phyloP scores from a whole-genome alignment of 2,113 vertebrate genomes.

The Aramus guarauna region DNA sequence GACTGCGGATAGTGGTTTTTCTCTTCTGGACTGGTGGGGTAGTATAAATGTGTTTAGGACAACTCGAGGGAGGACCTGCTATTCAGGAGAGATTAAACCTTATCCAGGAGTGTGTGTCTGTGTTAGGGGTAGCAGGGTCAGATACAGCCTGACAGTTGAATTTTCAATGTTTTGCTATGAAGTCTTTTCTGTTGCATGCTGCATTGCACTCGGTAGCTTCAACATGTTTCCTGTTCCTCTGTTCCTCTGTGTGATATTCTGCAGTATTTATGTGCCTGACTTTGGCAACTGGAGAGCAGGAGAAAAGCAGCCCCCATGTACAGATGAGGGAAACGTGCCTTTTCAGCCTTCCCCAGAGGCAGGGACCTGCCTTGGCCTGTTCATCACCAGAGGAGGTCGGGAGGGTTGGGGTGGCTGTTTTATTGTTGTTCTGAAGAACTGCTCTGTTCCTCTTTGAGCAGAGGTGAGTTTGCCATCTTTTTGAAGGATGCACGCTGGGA shows the following conservation, averaged over 20 bases:
- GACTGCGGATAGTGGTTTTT: neutral
- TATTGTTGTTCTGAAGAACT: neutral
- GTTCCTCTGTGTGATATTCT: neutral
- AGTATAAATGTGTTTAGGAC: neutral
- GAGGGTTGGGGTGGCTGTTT: neutral
- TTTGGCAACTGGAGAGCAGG: neutral
- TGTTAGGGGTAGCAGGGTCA: neutral
- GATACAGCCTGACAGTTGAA: neutral
- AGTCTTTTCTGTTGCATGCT: neutral
- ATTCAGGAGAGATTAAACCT: neutral
- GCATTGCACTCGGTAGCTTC: neutral
- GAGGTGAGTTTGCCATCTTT: neutral
- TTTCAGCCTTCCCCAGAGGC: neutral
- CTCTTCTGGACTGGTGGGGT: neutral
- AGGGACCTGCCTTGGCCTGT: neutral
- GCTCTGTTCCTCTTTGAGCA: neutral
- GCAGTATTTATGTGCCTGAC: neutral
- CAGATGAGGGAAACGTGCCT: neutral
- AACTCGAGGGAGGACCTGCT: neutral
- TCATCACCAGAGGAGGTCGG: neutral
- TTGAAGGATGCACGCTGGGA: neutral
- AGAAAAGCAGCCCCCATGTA: neutral
- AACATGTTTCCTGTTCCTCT: too few species aligned
- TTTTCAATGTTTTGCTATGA: neutral
- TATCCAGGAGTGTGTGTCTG: neutral